phyloP scores from a whole-genome alignment of 2,113 vertebrate species.

The Argyrosomus japonicus region DNA sequence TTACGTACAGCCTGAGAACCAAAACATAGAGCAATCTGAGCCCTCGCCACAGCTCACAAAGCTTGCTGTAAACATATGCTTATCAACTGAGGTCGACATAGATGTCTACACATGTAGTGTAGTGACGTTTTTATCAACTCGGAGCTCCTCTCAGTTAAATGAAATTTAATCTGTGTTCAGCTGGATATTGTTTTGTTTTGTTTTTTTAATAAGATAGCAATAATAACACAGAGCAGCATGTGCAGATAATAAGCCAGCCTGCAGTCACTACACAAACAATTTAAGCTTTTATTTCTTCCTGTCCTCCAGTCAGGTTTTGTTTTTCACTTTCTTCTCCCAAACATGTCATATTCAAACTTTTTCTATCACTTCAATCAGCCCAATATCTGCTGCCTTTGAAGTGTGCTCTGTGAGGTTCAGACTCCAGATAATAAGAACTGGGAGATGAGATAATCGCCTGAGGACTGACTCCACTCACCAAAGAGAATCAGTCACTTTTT shows the following conservation, averaged over 20 bases:
- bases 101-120: too few species aligned
- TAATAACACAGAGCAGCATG: background rate
- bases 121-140: background rate
- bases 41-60: too few species aligned
- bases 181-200: background rate
- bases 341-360: slow-evolving; percentile 7
- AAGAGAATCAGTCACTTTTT: background rate
- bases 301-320: background rate
- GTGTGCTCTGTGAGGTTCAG: slow-evolving; percentile 17
- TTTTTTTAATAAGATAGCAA: background rate
- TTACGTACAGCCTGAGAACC: background rate
- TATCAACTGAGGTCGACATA: background rate
- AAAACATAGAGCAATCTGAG: background rate
- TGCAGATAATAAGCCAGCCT: background rate
- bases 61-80: background rate
- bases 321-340: slow-evolving; percentile 10
- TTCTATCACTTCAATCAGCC: slow-evolving; percentile 15
- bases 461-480: slow-evolving; percentile 23
- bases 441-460: background rate
- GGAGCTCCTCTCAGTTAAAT: slow-evolving; percentile 1
- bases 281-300: background rate
- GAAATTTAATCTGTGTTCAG: background rate
- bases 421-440: background rate
- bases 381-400: slow-evolving; percentile 34
- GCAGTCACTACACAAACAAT: background rate